A percentile compares a stretch with the other conserved stretches of the same genome.
These are phyloP conservation scores for Dinomys branickii DNA, from an alignment of 2,113 vertebrate genomes.

Conservation along the genomic window DNA sequence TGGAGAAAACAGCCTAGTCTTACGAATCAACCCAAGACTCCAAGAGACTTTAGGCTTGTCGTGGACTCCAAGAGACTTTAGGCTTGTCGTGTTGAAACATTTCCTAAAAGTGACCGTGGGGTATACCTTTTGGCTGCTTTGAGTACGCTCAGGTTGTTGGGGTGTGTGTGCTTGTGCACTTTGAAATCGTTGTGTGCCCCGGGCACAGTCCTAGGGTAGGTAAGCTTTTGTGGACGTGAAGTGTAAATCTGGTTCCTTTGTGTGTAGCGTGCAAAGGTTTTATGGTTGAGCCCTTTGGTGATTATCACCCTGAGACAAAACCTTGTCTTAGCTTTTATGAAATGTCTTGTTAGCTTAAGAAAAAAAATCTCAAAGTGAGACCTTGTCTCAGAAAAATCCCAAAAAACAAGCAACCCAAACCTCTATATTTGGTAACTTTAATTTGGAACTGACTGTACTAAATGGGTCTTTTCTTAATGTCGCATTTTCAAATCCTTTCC, in stretches of 20 bases:
- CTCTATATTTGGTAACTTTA: constrained; percentile 35
- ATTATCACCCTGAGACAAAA: constrained; percentile 46
- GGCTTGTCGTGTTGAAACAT: constrained; percentile 51
- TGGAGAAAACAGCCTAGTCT: constrained; percentile 39
- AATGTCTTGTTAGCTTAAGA: background rate
- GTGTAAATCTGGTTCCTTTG: constrained; percentile 81
- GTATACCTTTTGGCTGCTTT: constrained; percentile 47
- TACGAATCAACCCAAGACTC: constrained; percentile 34
- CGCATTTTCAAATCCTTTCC: constrained; percentile 34
- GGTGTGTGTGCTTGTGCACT: background rate
- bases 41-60: constrained; percentile 28
- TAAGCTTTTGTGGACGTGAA: constrained; percentile 67
- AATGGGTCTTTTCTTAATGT: background rate
- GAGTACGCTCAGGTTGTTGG: background rate
- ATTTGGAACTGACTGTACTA: constrained; percentile 24
- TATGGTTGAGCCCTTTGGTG: constrained; percentile 56
- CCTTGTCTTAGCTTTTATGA: constrained; percentile 52
- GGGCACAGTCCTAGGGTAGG: constrained; percentile 47
- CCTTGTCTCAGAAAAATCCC: background rate
- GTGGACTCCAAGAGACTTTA: constrained; percentile 23
- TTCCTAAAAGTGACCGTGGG: constrained; percentile 64
- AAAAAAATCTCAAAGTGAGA: background rate
- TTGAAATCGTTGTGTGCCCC: constrained; percentile 58
- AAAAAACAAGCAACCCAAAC: background rate
- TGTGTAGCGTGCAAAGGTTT: constrained; percentile 72